Evolutionary conservation across 2,113 vertebrate genomes (phyloP).

Genomic region (Halcyon malimbica): DNA sequence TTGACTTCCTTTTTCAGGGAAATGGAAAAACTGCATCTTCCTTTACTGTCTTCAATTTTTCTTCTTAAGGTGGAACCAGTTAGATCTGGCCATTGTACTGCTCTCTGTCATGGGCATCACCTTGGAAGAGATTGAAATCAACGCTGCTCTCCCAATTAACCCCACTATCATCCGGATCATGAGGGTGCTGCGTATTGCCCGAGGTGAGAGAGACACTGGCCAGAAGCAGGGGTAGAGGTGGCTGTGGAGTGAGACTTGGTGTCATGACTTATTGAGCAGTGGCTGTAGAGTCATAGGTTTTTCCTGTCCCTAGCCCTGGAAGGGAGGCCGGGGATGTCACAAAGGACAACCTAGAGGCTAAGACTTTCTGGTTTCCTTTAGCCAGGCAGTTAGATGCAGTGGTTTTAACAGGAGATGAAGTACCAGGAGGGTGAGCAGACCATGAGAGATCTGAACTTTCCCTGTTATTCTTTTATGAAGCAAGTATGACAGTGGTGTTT

Average conservation of each 20-base stretch:
- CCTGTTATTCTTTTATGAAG: not conserved
- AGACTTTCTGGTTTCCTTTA: not conserved
- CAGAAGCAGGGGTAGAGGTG: not conserved
- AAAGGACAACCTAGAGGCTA: not conserved
- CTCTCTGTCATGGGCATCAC: slow-evolving; percentile 97
- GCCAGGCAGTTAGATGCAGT: not conserved
- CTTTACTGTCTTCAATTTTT: not conserved
- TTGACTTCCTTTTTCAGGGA: not conserved
- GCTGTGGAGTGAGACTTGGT: not conserved
- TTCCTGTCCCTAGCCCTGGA: not conserved
- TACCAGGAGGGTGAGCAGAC: not conserved
- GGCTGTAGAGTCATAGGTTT: not conserved
- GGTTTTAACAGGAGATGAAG: not conserved
- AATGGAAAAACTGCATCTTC: not conserved
- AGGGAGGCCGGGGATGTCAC: not conserved
- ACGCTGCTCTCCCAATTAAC: slow-evolving; percentile 94
- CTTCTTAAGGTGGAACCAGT: slow-evolving; percentile 91
- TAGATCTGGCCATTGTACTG: slow-evolving; percentile 95
- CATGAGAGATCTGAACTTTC: not conserved
- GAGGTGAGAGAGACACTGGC: slow-evolving; percentile 76
- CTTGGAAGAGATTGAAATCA: slow-evolving; percentile 96
- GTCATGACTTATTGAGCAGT: not conserved
- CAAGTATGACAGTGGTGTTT: not conserved
- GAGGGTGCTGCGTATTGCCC: slow-evolving; percentile 93
- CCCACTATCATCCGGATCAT: slow-evolving; percentile 98